A percentile compares a stretch with the other conserved stretches of the same genome.
Conservation (phyloP, 2,113 vertebrate genomes). For the Smithornis capensis region DNA sequence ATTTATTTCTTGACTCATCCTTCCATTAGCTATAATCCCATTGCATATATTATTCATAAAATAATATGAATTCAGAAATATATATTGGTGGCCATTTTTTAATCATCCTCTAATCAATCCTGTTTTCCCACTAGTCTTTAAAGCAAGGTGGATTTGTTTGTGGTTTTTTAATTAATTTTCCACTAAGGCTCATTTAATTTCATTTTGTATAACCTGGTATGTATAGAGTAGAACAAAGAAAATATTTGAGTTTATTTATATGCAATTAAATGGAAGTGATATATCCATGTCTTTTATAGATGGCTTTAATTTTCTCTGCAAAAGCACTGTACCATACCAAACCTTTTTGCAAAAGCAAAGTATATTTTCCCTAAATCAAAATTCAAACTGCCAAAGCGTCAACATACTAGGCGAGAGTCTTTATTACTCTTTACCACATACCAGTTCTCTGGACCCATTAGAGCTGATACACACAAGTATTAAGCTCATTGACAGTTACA, state of each 20-base stretch:
- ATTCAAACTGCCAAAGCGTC: neutral
- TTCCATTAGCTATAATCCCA: constrained; percentile 26
- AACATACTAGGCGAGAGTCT: neutral
- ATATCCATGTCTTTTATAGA: constrained; percentile 24
- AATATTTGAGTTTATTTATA: constrained; percentile 1
- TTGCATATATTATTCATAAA: constrained; percentile 53
- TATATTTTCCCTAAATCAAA: neutral
- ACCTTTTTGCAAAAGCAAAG: neutral
- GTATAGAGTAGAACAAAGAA: neutral
- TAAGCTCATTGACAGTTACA: neutral
- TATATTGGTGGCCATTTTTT: neutral
- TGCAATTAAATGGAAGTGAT: constrained; percentile 12
- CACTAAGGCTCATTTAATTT: neutral
- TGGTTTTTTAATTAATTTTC: constrained; percentile 27
- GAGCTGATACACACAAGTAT: neutral
- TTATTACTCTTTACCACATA: neutral
- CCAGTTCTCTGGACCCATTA: neutral
- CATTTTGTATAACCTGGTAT: neutral
- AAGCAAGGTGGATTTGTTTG: neutral
- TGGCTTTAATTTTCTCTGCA: constrained; percentile 45
- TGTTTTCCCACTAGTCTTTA: neutral
- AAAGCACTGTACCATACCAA: neutral
- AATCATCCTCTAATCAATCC: neutral
- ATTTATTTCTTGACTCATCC: constrained; percentile 45
- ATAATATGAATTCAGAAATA: constrained; percentile 1